phyloP scores from a whole-genome alignment of 2,797 vertebrate genomes.

The Chiloscyllium punctatum region DNA sequence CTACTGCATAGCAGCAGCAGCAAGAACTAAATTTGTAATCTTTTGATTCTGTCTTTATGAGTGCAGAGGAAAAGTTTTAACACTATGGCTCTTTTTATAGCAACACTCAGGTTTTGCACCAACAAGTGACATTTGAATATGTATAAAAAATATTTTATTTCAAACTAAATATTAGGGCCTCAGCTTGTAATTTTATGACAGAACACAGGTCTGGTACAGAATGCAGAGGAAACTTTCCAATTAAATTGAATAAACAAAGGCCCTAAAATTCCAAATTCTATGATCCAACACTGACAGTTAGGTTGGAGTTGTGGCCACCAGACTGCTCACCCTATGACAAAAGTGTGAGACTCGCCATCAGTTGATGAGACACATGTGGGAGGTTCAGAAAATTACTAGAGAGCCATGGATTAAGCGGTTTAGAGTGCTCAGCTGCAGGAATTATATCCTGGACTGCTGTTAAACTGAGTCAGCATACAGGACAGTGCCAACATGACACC shows the following conservation, averaged over 20 bases:
- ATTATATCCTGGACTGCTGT: background rate
- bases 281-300: background rate
- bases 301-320: background rate
- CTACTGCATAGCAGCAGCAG: too few species aligned
- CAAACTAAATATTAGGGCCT: background rate
- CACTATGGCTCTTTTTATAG: too few species aligned
- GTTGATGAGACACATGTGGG: background rate
- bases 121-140: too few species aligned
- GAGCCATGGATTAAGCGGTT: background rate
- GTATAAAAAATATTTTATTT: background rate
- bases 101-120: too few species aligned
- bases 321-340: background rate
- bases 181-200: background rate
- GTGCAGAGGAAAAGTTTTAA: too few species aligned
- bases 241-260: background rate
- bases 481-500: background rate
- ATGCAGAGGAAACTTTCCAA: background rate
- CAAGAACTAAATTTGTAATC: too few species aligned
- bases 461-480: background rate
- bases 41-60: too few species aligned
- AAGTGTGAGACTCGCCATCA: background rate
- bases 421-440: background rate
- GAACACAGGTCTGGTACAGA: background rate
- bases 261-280: background rate
- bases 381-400: background rate